phyloP scores from a whole-genome alignment of 2,888 invertebrate genomes.

The Elmis aenea region DNA sequence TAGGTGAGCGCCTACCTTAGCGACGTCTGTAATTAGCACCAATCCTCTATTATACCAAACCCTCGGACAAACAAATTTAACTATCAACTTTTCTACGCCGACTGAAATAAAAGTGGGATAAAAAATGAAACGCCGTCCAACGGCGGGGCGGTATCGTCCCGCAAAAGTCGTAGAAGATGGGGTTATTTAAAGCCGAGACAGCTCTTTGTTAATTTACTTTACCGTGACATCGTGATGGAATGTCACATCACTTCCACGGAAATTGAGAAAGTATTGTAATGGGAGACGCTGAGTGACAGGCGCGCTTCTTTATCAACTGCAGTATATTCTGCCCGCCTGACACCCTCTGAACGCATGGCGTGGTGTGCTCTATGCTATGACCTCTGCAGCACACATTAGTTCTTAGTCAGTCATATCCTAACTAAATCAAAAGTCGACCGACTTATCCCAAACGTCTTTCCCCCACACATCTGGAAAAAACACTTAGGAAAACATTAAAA shows the following conservation, averaged over 20 bases:
- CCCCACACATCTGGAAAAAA: too few species aligned
- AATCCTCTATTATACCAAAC: too few species aligned
- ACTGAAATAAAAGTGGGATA: constrained; percentile 35
- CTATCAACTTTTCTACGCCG: constrained; percentile 14
- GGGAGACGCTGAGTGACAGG: constrained; percentile 45
- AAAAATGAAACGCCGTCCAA: constrained; percentile 20
- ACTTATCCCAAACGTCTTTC: too few species aligned
- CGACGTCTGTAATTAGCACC: constrained; percentile 16
- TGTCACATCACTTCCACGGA: constrained; percentile 46
- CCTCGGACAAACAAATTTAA: too few species aligned
- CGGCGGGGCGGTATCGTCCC: constrained; percentile 32
- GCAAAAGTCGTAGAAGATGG: constrained; percentile 38
- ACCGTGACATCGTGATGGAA: constrained; percentile 45
- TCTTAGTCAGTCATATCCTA: too few species aligned
- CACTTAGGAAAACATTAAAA: too few species aligned
- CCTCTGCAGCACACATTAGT: too few species aligned
- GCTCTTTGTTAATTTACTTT: constrained; percentile 48
- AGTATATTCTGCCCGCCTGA: constrained; percentile 41
- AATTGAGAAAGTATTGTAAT: constrained; percentile 48
- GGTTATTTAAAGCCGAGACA: constrained; percentile 44
- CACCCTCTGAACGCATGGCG: constrained; percentile 39
- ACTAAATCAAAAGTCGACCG: too few species aligned
- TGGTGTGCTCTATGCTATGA: constrained; percentile 36
- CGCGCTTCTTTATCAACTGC: constrained; percentile 46
- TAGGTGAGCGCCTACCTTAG: too few species aligned